Percentiles rank a stretch among this genome's conserved stretches.
Conservation (phyloP, 2,797 vertebrate species). For the Taeniopygia guttata region DNA sequence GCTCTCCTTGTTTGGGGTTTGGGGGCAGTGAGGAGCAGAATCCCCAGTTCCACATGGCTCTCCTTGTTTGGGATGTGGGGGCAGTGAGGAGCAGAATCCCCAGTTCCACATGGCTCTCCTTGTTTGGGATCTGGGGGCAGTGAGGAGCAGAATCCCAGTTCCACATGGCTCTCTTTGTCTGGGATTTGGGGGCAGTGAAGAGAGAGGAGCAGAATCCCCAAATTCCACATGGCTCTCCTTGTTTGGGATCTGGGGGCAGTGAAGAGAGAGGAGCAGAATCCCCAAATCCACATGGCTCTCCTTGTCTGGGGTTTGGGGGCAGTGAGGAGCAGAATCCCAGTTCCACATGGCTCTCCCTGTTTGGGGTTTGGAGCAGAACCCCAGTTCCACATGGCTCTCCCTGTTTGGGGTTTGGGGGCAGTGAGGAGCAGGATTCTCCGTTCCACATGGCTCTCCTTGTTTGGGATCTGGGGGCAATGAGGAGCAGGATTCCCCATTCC, state of each 20-base stretch:
- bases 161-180: rapidly evolving
- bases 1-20: rapidly evolving
- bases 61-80: rapidly evolving
- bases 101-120: rapidly evolving
- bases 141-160: too few species aligned
- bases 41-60: rapidly evolving
- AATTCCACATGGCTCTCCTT: rapidly evolving
- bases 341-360: rapidly evolving
- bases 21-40: rapidly evolving
- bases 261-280: too few species aligned
- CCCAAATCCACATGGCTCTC: rapidly evolving
- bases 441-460: rapidly evolving
- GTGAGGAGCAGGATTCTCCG: too few species aligned
- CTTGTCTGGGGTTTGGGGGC: neutral
- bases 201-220: too few species aligned
- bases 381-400: rapidly evolving
- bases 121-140: rapidly evolving
- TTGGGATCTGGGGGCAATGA: rapidly evolving
- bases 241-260: rapidly evolving
- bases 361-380: rapidly evolving
- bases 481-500: too few species aligned
- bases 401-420: rapidly evolving
- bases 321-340: too few species aligned
- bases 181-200: rapidly evolving
- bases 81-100: too few species aligned